Evolutionary conservation across 2,113 vertebrate species (phyloP), one percentile per base, ranked within the genome.

Genomic region (Ammodytes dubius): DNA sequence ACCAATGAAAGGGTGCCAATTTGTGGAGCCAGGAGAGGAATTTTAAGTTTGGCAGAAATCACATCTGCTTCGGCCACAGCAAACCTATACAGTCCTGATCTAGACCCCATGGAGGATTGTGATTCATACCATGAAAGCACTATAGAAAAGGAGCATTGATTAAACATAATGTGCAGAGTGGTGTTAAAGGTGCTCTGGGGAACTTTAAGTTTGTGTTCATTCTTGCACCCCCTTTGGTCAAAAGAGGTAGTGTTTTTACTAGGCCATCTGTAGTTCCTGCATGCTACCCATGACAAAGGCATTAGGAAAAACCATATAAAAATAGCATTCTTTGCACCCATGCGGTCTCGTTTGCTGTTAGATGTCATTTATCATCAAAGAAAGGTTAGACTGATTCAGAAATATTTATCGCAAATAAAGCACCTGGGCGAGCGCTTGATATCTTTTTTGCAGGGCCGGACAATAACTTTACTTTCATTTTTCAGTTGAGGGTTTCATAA

Each of bases 41-140:
- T 83, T 87, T 92, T 79, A 74, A 78, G 79, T 90, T 89, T 77
- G 74, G 65, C 15, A 67, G 72, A 68, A 83, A 81, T 79, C 74
- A 65, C 57, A 59, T 78, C 63, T 0, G 43, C 52, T 56, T 35
- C 7, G 7, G 40, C 58, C 4, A 35, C 67, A 66, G 68, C 58
- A 60, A 66, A 46, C 6, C 37, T n/a, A 17, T 1, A 13, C 50
- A 56, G 17, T 37, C 50, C 58, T 40, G 53, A 61, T 6, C 4
- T 13, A 35, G 50, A 63, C 4, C 15, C 45, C 14, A 52, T 3
- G 14, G 35, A 14, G 67, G 70, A 7, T 0, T 42, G 49, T 37
- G 17, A 70, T 56, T 9, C 2, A 39, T 4, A 14, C 74, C 65
- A 45, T n/a, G 35, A 58, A 70, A 13, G 54, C 40, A 1, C 19